These are phyloP conservation scores for Scaptomyza montana DNA, from an alignment of 1,140 invertebrate species.

Conservation along the genomic window DNA sequence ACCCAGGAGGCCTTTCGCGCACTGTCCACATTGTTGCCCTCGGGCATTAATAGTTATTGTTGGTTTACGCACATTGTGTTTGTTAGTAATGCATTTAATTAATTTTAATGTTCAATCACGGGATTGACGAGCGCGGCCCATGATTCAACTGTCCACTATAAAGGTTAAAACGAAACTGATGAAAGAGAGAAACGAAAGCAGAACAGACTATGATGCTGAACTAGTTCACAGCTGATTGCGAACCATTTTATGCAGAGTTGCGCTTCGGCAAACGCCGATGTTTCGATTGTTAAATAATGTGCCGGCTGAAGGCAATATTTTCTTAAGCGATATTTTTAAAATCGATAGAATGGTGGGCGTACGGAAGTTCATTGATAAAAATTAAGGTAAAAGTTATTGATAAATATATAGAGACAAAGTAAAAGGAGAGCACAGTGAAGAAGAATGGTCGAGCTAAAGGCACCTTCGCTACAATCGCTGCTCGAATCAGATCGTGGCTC, in stretches of 20 bases:
- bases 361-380: conserved; percentile 73
- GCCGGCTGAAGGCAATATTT: conserved; percentile 6
- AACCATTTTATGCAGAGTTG: conserved; percentile 12
- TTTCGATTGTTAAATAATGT: neutral
- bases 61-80: conserved; percentile 33
- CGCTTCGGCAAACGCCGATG: neutral
- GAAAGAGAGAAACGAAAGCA: conserved; percentile 32
- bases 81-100: conserved; percentile 41
- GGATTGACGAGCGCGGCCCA: neutral
- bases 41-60: conserved; percentile 25
- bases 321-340: neutral
- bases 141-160: conserved; percentile 14
- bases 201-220: conserved; percentile 23
- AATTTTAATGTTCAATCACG: conserved; percentile 44
- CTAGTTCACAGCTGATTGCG: conserved; percentile 36
- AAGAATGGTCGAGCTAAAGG: conserved; percentile 85
- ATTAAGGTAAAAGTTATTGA: conserved; percentile 26
- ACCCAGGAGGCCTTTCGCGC: conserved; percentile 13
- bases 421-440: conserved; percentile 14
- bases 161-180: conserved; percentile 46
- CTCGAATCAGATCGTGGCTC: conserved; percentile 88
- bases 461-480: conserved; percentile 85
- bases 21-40: conserved; percentile 16
- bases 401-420: conserved; percentile 15
- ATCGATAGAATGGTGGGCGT: conserved; percentile 61